Conservation (phyloP, 2,888 invertebrate species). For the Noctua fimbriata region DNA sequence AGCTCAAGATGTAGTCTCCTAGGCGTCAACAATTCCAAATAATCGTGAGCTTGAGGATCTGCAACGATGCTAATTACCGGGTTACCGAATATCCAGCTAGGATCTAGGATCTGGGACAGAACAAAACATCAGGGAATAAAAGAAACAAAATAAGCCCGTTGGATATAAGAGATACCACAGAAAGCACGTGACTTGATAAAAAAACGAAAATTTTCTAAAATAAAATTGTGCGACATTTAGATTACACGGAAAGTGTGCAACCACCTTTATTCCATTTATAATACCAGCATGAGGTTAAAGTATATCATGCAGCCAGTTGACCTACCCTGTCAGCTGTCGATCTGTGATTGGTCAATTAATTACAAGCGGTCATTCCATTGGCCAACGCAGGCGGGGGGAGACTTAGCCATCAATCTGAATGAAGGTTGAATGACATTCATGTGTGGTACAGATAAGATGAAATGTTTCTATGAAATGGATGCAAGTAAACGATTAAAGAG, state of each 20-base stretch:
- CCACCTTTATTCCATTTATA: constrained; percentile 31
- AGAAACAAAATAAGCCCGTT: neutral
- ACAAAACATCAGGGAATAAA: neutral
- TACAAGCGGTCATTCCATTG: constrained; percentile 59
- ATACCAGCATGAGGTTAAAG: constrained; percentile 40
- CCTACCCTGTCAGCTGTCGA: constrained; percentile 60
- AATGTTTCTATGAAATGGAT: constrained; percentile 7
- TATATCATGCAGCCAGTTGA: constrained; percentile 47
- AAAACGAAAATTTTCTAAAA: neutral
- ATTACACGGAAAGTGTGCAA: constrained; percentile 12
- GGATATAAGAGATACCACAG: neutral
- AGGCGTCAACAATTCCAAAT: neutral
- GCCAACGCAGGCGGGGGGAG: constrained; percentile 40
- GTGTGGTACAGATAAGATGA: constrained; percentile 6
- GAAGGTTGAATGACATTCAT: constrained; percentile 57
- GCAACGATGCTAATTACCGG: neutral
- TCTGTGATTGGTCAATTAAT: constrained; percentile 62
- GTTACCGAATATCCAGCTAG: neutral
- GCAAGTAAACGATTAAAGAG: neutral
- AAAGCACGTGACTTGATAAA: neutral
- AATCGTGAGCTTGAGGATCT: neutral
- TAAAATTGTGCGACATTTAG: neutral
- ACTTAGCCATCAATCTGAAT: constrained; percentile 50
- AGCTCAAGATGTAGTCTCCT: neutral
- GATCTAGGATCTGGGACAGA: neutral